Evolutionary conservation across 2,888 invertebrate species (phyloP), one percentile per base, ranked within the genome.

Genomic region (Hemicrepidius hirtus): DNA sequence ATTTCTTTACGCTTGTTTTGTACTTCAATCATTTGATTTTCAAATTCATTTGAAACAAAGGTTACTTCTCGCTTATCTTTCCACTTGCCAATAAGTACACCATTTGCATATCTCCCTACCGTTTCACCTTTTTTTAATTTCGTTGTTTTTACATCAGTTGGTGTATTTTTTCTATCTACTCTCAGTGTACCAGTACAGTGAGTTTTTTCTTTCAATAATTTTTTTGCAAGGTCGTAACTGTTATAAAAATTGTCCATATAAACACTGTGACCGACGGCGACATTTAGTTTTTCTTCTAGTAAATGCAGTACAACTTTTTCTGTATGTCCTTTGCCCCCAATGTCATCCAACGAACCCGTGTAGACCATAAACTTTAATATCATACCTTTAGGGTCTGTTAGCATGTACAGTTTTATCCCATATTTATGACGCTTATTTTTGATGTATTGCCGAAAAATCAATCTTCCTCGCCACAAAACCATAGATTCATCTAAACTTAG

Each of bases 401-500:
- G 21, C 50, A 50, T 50, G 20, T 50, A 32, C 5, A 55, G 24
- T 28, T 55, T 55, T 1, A 55, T 55, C 1, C 55, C 55, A 32
- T 55, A 55, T 16, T 55, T 55, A 9, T 32, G 55, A 3, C 32
- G 24, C 32, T 55, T 55, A 9, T 55, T 55, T 32, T 10, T n/a
- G 1, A 55, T 24, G 16, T 13, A 55, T 13, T 55, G 55, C 12
- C 55, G 16, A 24, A 24, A 24, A 2, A 24, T 5, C 24, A 24
- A 24, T 5, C 82, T 77, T 4, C 83, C 83, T 9, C 82, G 79
- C 82, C 82, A 84, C 41, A 84, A 68, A 0, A 84, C 80, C 81
- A 76, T 76, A 7, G 69, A 71, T 53, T 74, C 74, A 41, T 72
- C 69, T 13, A 77, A 24, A 4, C 66, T 59, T 12, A 77, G 46